A percentile compares a stretch with the other conserved stretches of the same genome.
These are phyloP conservation scores for Podiceps cristatus DNA, from an alignment of 2,113 vertebrate genomes.

Conservation along the genomic window DNA sequence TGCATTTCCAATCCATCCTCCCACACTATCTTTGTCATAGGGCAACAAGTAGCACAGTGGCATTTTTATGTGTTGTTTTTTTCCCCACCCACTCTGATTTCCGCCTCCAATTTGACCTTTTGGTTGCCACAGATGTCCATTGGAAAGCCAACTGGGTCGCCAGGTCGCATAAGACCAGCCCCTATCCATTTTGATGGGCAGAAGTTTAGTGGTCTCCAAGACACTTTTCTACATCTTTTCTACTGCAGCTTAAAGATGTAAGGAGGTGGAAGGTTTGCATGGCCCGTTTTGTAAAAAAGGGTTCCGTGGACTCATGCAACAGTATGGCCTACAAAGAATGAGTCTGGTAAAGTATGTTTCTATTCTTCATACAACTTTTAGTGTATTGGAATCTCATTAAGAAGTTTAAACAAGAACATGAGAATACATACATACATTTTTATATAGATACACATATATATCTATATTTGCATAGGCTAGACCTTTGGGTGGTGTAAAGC, in stretches of 20 bases:
- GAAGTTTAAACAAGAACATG: neutral
- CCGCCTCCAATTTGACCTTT: conserved; percentile 57
- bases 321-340: neutral
- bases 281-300: neutral
- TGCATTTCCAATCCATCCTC: conserved; percentile 50
- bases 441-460: neutral
- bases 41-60: conserved; percentile 55
- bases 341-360: neutral
- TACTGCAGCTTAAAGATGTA: neutral
- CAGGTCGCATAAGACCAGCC: neutral
- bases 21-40: conserved; percentile 69
- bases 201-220: neutral
- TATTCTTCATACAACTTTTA: neutral
- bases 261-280: neutral
- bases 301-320: neutral
- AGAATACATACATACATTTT: neutral
- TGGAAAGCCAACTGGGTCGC: neutral
- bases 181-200: neutral
- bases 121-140: neutral
- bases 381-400: neutral
- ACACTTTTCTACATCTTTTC: neutral
- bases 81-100: conserved; percentile 45
- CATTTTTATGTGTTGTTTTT: conserved; percentile 45
- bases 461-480: neutral
- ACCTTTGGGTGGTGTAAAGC: neutral